Evolutionary conservation across 2,113 vertebrate genomes (phyloP).

Genomic region (Sinocyclocheilus anophthalmus): DNA sequence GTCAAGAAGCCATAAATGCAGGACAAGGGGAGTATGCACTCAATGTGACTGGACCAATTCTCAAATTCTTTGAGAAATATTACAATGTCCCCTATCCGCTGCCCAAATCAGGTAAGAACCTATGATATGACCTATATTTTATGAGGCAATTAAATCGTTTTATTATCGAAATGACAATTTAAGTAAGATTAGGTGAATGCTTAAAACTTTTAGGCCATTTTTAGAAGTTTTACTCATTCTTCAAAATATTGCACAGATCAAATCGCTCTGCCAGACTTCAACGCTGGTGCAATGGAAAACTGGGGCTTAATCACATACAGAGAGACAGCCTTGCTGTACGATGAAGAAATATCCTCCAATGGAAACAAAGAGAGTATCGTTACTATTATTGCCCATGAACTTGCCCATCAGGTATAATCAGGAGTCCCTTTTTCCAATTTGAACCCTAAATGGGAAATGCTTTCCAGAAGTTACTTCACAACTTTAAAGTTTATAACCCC

Average conservation of each 20-base stretch:
- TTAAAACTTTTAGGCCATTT: background rate
- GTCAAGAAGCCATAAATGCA: slow-evolving; percentile 69
- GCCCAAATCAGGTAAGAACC: slow-evolving; percentile 82
- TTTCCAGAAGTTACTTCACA: background rate
- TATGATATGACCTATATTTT: background rate
- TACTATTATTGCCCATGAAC: slow-evolving; percentile 76
- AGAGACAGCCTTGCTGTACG: slow-evolving; percentile 77
- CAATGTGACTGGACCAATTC: slow-evolving; percentile 76
- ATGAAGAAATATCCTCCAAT: slow-evolving; percentile 71
- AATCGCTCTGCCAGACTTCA: slow-evolving; percentile 79
- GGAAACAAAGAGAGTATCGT: slow-evolving; percentile 78
- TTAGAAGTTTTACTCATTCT: background rate
- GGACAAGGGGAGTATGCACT: slow-evolving; percentile 80
- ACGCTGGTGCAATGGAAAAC: slow-evolving; percentile 81
- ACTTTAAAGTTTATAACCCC: background rate
- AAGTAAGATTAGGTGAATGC: background rate
- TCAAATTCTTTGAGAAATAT: slow-evolving; percentile 78
- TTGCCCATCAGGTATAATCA: slow-evolving; percentile 77
- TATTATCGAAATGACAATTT: background rate
- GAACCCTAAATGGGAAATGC: background rate
- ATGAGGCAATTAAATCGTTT: background rate
- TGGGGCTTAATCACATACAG: slow-evolving; percentile 82
- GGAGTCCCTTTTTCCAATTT: background rate
- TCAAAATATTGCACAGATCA: slow-evolving; percentile 67
- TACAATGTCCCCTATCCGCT: slow-evolving; percentile 83